Conservation (phyloP, 1,140 invertebrate species). For the Patella vulgata region DNA sequence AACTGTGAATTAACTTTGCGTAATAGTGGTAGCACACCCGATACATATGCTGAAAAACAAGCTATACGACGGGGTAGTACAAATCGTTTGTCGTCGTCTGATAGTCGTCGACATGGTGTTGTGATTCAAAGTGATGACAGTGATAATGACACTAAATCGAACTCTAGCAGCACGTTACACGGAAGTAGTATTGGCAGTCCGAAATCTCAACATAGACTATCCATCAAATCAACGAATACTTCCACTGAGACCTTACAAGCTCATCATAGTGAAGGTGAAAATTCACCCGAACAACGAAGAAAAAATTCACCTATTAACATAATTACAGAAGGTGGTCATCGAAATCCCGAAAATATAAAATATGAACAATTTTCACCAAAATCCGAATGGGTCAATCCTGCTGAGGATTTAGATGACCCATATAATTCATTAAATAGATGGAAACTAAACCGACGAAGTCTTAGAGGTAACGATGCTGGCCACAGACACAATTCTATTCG, state of each 20-base stretch:
- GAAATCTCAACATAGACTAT: constrained; percentile 49
- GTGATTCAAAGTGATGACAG: constrained; percentile 56
- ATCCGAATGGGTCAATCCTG: not conserved
- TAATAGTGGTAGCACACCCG: constrained; percentile 32
- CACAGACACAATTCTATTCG: constrained; percentile 5
- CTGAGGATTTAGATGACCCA: constrained; percentile 44
- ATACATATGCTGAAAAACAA: constrained; percentile 22
- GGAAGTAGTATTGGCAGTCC: constrained; percentile 50
- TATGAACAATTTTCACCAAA: constrained; percentile 17
- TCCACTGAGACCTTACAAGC: constrained; percentile 59
- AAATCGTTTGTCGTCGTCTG: constrained; percentile 41
- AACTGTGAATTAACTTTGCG: constrained; percentile 23
- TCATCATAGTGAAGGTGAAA: constrained; percentile 46
- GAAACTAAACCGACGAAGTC: constrained; percentile 41
- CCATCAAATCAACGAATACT: constrained; percentile 57
- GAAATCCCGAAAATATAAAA: constrained; percentile 15
- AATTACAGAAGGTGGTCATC: constrained; percentile 7
- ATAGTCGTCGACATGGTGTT: constrained; percentile 48
- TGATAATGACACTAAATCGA: constrained; percentile 45
- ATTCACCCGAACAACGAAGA: constrained; percentile 40
- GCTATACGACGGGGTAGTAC: constrained; percentile 35
- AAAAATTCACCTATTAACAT: constrained; percentile 11
- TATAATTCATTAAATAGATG: constrained; percentile 48
- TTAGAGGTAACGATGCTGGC: constrained; percentile 13
- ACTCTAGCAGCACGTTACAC: constrained; percentile 30